phyloP scores from a whole-genome alignment of 2,113 vertebrate species.

The Crocuta crocuta region DNA sequence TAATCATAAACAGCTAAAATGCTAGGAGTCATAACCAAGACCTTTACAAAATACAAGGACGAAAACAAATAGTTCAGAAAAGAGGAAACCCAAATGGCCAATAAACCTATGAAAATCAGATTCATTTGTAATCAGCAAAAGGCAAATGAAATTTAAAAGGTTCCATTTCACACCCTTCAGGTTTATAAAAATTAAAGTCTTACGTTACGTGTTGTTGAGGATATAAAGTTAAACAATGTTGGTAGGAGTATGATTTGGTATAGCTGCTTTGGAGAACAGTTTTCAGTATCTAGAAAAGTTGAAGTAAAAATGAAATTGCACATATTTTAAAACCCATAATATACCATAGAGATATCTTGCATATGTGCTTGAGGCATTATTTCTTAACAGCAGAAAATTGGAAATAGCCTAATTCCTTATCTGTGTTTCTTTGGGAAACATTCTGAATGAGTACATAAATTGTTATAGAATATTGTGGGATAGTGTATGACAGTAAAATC shows the following conservation, averaged over 20 bases:
- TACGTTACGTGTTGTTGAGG: background rate
- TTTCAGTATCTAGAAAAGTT: slow-evolving; percentile 42
- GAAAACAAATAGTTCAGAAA: slow-evolving; percentile 32
- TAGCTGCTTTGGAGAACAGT: background rate
- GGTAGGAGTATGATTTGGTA: background rate
- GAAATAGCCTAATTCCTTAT: slow-evolving; percentile 17
- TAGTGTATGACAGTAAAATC: background rate
- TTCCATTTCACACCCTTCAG: background rate
- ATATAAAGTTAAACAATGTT: background rate
- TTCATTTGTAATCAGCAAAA: slow-evolving; percentile 28
- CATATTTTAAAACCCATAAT: background rate
- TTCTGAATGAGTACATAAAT: slow-evolving; percentile 7
- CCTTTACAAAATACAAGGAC: background rate
- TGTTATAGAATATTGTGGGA: background rate
- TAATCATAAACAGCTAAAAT: slow-evolving; percentile 19
- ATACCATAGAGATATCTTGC: background rate
- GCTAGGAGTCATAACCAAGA: background rate
- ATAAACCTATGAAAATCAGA: slow-evolving; percentile 3
- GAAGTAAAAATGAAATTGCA: background rate
- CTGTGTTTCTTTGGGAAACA: background rate
- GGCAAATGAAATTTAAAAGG: background rate
- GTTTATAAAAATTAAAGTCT: background rate
- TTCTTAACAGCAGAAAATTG: slow-evolving; percentile 33
- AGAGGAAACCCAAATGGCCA: background rate
- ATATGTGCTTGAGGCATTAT: background rate